Evolutionary conservation across 2,113 vertebrate genomes (phyloP).

Genomic region (Salminus brasiliensis): DNA sequence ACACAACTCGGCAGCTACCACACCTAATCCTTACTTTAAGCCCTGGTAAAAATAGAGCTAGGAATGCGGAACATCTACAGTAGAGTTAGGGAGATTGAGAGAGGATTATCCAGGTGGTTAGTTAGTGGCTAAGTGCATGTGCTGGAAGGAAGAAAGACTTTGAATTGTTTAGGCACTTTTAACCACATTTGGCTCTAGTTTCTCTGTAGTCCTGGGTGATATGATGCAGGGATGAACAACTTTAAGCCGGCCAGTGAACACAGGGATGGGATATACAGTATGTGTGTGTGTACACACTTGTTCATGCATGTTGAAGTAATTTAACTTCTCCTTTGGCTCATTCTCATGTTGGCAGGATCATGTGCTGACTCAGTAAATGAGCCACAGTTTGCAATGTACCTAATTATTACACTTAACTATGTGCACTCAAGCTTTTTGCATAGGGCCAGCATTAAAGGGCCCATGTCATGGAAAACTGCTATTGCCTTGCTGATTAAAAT

Average conservation of each 20-base stretch:
- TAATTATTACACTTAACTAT: constrained; percentile 37
- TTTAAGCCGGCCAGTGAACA: background rate
- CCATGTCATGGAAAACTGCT: background rate
- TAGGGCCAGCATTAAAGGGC: background rate
- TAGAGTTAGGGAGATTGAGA: constrained; percentile 59
- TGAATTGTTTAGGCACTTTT: constrained; percentile 3
- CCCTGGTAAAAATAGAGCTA: constrained; percentile 67
- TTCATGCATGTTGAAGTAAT: constrained; percentile 12
- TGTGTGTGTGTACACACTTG: background rate
- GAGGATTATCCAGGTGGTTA: constrained; percentile 65
- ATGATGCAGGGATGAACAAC: background rate
- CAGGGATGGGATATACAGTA: no score
- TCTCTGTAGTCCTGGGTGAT: background rate
- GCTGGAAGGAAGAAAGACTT: constrained; percentile 25
- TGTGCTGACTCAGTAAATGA: constrained; percentile 12
- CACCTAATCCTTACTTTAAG: constrained; percentile 65
- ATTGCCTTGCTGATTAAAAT: background rate
- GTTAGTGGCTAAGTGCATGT: constrained; percentile 53
- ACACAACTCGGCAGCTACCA: constrained; percentile 21
- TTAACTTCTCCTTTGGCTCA: constrained; percentile 9
- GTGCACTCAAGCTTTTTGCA: constrained; percentile 1
- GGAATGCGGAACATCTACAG: constrained; percentile 49
- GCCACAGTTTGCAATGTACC: constrained; percentile 14
- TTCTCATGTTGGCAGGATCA: background rate
- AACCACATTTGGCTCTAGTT: background rate